Evolutionary conservation across 2,113 vertebrate genomes (phyloP), one percentile per base, ranked within the genome.

Genomic region (Trinectes maculatus): DNA sequence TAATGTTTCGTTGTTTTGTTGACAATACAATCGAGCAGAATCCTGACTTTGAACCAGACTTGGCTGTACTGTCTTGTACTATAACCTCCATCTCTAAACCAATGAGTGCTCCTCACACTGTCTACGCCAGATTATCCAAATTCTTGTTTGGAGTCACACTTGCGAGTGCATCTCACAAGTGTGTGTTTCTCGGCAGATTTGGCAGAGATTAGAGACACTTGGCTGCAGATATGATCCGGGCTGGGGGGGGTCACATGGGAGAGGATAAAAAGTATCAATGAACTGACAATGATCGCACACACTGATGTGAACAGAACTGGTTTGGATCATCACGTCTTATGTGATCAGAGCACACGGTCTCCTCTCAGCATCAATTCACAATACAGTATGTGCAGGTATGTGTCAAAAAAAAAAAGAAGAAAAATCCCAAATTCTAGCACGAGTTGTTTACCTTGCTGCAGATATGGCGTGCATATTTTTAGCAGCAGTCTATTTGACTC

Each of bases 151-250:
- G 24, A 77, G 71, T 76, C 67, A 57, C 64, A 79, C 73, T 67
- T 63, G 54, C 22, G 74, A 68, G 71, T 60, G 70, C 55, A 40
- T 85, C 63, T 51, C 48, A 43, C 67, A 56, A 51, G 74, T 33
- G 60, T 33, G 60, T 2, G 74, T 64, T 74, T 78, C 77, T 74
- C 70, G 37, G 39, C 74, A 80, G 79, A 80, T 62, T 82, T 64
- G 39, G 47, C 47, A 71, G 77, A 79, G 78, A 84, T 83, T 85
- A 85, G 73, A 86, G 77, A 78, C 79, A 76, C 80, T 77, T 37
- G 76, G 80, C 53, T 71, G 76, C 70, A 85, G 74, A 71, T 72
- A n/a, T 51, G 68, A 57, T 82, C 74, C 55, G 22, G 61, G 65
- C 70, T 47, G 60, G 63, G 58, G 39, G 55, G 54, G 1, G 39